Base-by-base conservation (phyloP, 2,888 invertebrate species). In the Mycalesis mineus region DNA sequence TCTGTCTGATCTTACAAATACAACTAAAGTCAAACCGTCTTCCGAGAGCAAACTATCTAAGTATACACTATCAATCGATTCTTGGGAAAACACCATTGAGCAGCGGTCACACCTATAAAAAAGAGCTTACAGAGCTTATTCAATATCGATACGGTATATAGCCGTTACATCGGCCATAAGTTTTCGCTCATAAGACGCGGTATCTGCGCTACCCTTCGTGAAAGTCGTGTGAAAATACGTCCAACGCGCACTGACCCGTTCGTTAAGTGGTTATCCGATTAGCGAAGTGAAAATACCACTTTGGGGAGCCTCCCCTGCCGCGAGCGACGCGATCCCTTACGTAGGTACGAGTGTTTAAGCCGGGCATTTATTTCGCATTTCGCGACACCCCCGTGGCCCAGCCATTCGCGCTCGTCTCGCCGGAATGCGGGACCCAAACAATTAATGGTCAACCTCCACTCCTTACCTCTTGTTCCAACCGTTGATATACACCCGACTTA, bases 261-360 rank as follows among this genome's bases (percentile, higher is more conserved):
- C 88, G 89, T 88, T 86, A 88, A 89, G 89, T 88, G 89, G 88
- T 91, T 91, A 91, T 91, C 91, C 91, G 91, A 91, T 91, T 91
- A 91, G 90, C 85, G 88, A 91, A 91, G 90, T 90, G 91, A 91
- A 90, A 90, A 91, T 88, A 90, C 90, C 91, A 90, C 90, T 91
- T 90, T 90, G 75, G 89, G 88, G 89, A 83, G 84, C 81, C 80
- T 76, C 84, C 85, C 87, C 83, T 73, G 83, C 85, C 83, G 83
- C 85, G 82, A 84, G 84, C 74, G 74, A 72, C 73, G 77, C 77
- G 74, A 85, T 86, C 88, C 88, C 86, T 87, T 88, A 85, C 82
- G 78, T 79, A 44, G 29, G 44, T 44, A 13, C 44, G 44, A 47
- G 47, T 31, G 84, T 87, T 84, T 85, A 84, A 85, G 83, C 84